Percentiles rank a stretch among this genome's conserved stretches.
Conservation (phyloP, 2,888 invertebrate genomes). For the Sinentomon sp. region DNA sequence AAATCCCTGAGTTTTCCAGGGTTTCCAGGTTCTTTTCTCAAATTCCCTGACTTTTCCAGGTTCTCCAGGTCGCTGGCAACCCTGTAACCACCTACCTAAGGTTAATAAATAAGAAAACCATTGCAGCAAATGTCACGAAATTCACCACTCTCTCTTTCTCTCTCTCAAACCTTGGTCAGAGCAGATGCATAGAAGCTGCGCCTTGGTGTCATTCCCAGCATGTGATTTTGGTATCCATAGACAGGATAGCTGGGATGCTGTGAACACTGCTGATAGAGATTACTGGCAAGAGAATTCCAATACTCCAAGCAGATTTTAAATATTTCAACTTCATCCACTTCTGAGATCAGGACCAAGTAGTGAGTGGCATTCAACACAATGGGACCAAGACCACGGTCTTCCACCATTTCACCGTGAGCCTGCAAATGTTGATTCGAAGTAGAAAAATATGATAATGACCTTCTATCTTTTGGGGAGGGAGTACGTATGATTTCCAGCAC, state of each 20-base stretch:
- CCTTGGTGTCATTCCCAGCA: conserved; percentile 25
- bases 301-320: conserved; percentile 99
- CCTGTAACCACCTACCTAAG: too few relatives aligned
- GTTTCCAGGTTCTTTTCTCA: too few relatives aligned
- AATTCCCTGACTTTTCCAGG: too few relatives aligned
- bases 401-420: conserved; percentile 75
- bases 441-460: too few relatives aligned
- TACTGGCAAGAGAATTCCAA: conserved; percentile 81
- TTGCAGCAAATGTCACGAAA: too few relatives aligned
- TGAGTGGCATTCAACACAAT: conserved; percentile 53
- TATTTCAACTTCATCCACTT: conserved; percentile 97
- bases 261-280: conserved; percentile 33
- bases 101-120: not conserved
- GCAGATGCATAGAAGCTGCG: conserved; percentile 50
- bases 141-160: not conserved
- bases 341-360: conserved; percentile 72
- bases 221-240: conserved; percentile 20
- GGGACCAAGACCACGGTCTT: conserved; percentile 46
- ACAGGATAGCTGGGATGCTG: conserved; percentile 6
- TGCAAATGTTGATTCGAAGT: too few relatives aligned
- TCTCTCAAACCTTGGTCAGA: conserved; percentile 35
- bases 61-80: too few relatives aligned
- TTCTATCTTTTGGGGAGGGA: too few relatives aligned
- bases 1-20: too few relatives aligned
- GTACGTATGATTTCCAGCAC: too few relatives aligned